phyloP scores from a whole-genome alignment of 92 coral and sea anemone species.

The Micromussa lordhowensis region DNA sequence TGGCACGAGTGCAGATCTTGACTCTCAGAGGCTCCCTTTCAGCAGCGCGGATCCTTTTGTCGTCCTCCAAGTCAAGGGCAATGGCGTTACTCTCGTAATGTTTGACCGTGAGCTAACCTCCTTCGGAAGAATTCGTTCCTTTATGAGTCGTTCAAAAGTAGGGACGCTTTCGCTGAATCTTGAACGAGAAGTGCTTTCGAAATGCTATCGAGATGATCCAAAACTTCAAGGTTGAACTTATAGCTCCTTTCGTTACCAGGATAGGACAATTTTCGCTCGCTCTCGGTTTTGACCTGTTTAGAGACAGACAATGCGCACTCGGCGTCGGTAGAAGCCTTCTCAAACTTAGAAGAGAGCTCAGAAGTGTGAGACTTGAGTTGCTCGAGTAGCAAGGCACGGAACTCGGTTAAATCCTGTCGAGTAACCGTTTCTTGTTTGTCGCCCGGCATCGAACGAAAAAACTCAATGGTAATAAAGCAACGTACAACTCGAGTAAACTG shows the following conservation, averaged over 20 bases:
- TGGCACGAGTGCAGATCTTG: background rate
- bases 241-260: background rate
- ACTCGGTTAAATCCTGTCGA: background rate
- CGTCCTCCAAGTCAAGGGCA: constrained; percentile 24
- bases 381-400: background rate
- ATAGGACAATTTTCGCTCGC: background rate
- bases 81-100: constrained; percentile 51
- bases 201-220: background rate
- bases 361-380: background rate
- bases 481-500: too few species aligned
- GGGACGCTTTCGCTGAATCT: background rate
- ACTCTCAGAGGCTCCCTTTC: constrained; percentile 38
- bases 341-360: too few species aligned
- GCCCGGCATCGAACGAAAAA: background rate
- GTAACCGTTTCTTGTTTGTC: background rate
- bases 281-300: background rate
- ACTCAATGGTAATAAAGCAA: too few species aligned
- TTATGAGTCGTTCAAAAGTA: background rate
- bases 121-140: constrained; percentile 44
- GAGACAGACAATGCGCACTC: background rate
- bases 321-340: background rate
- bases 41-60: constrained; percentile 35
- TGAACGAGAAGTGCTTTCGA: background rate
- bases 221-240: too few species aligned
- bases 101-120: constrained; percentile 56